Evolutionary conservation across 2,113 vertebrate genomes (phyloP), one percentile per base, ranked within the genome.

Genomic region (Excalfactoria chinensis): DNA sequence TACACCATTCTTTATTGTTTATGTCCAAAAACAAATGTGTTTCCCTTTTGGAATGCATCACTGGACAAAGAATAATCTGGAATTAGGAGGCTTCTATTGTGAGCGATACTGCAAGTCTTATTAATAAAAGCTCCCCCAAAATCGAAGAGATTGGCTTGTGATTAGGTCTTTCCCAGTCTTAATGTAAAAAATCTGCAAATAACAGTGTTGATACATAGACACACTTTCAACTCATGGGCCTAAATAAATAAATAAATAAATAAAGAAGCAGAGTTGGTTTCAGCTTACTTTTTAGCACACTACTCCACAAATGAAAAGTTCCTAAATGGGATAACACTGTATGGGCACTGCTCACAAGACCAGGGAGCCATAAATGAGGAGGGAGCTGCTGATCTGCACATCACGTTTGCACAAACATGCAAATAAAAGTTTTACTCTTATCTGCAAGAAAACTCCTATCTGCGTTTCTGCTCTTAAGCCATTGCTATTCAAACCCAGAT

Each of bases 1-100:
- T 78, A 94, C 43, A 88, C 78, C 55, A 91, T 95, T 97, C 71
- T 95, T 92, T 76, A 96, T 84, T 96, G 96, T 97, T 97, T 76
- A 91, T 60, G 75, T 25, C 55, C 66, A 83, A 97, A 95, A 69
- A 96, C n/a, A 96, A 96, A 93, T 46, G 95, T 89, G 93, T 86
- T 96, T 94, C 75, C 95, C 67, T 87, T 76, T 91, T 93, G 70
- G 87, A 97, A 94, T 86, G 79, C 75, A 85, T 14, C 62, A 78
- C 68, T 86, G 81, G 16, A 69, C 72, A 90, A 96, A 91, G 85
- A 95, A 91, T 41, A 59, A 84, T 55, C 63, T 89, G 84, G 91
- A 94, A 84, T 34, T 64, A 77, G 71, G 53, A 84, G 17, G 62
- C 67, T 70, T 72, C 72, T 81, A 86, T 84, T 89, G 91, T 72